Evolutionary conservation across 2,888 invertebrate species (phyloP).

Genomic region (Caenorhabditis japonica): DNA sequence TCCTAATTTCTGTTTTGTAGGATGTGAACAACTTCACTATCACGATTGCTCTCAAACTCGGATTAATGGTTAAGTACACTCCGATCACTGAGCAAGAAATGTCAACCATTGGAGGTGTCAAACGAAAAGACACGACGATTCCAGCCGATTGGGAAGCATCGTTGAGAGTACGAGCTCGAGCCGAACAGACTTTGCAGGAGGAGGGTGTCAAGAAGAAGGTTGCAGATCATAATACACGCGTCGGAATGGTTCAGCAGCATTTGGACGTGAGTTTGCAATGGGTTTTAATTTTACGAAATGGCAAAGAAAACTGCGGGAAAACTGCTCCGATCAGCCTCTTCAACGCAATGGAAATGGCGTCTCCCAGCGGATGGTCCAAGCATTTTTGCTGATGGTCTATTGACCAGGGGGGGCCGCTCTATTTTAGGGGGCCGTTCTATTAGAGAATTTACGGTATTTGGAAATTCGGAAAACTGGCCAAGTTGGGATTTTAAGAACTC

Average conservation of each 20-base stretch:
- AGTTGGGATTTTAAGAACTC: no score
- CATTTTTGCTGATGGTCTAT: no score
- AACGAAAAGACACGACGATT: constrained; percentile 4
- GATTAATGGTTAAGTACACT: constrained; percentile 16
- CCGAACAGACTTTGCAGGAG: constrained; percentile 42
- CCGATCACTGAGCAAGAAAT: constrained; percentile 43
- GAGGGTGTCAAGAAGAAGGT: constrained; percentile 30
- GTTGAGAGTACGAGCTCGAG: constrained; percentile 43
- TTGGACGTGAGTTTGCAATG: constrained; percentile 27
- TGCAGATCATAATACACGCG: constrained; percentile 14
- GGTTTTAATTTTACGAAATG: neutral
- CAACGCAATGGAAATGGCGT: no score
- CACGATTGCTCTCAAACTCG: constrained; percentile 39
- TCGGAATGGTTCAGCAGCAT: constrained; percentile 40
- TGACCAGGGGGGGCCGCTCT: no score
- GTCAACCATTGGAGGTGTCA: constrained; percentile 31
- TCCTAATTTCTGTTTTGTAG: constrained; percentile 12
- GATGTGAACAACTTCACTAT: constrained; percentile 46
- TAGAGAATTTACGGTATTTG: no score
- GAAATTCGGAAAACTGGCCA: no score
- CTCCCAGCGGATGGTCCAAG: no score
- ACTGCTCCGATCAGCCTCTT: no score
- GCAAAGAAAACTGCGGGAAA: no score
- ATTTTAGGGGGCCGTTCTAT: no score
- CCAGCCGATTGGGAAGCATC: constrained; percentile 42